Base-by-base conservation (phyloP, 1,140 invertebrate species). In the Heliconius congener region DNA sequence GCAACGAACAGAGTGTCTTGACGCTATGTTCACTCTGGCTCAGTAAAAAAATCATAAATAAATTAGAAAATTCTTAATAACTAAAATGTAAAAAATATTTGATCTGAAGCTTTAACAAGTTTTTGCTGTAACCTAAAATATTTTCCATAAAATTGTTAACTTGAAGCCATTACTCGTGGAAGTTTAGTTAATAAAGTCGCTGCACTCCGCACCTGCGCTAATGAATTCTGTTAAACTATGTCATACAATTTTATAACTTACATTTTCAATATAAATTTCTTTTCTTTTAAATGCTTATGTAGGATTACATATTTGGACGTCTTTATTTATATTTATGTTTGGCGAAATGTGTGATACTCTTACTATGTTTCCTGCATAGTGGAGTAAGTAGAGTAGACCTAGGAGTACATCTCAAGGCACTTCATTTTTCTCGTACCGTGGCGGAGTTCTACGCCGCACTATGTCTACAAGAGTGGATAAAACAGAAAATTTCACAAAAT, bases 171-270 rank as follows among this genome's bases (percentile, higher is more conserved):
- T 23, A 66, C 60, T 30, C 60, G 11, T 66, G 60, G 1, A 57
- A 66, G 60, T 66, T 66, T 5, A 30, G 23, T 66, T 66, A n/a
- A 27, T 66, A 66, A 66, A 66, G 60, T 66, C 23, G 27, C 23
- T 66, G 60, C 60, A 66, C 60, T 66, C 60, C n/a, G 60, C 60
- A 66, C 60, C 60, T 66, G 60, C 27, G 27, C 60, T 30, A 66
- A 30, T 66, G 60, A 66, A 66, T 9, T 16, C 27, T 66, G 60
- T 66, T 30, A 27, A 66, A 66, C 60, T 66, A 66, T 66, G 23
- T 66, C 60, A 30, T 66, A 30, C 23, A 13, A 30, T 66, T 66
- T 66, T 30, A 66, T 30, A 27, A 30, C 60, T 66, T 16, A 66
- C 60, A 66, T 66, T 23, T 66, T 66, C 11, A 66, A 66, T 30